These are phyloP conservation scores for Tupaia tana DNA, from an alignment of 2,113 vertebrate species.

Conservation along the genomic window DNA sequence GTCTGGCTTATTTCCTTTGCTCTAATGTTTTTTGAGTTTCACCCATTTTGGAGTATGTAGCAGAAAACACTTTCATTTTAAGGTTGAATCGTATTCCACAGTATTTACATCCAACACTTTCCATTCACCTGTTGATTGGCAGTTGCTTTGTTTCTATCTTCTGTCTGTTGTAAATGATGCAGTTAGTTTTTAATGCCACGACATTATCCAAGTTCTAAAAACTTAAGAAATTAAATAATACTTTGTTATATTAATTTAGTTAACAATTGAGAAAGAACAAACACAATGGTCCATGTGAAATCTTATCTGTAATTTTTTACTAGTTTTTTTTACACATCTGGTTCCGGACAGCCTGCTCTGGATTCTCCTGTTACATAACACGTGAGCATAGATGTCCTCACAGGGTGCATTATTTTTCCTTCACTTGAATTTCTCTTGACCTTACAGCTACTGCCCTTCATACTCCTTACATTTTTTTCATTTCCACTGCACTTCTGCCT, in stretches of 20 bases:
- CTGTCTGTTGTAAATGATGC: background rate
- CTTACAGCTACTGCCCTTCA: background rate
- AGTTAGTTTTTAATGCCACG: background rate
- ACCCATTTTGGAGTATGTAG: background rate
- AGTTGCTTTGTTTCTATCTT: background rate
- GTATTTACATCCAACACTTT: background rate
- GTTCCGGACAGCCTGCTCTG: background rate
- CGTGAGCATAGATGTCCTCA: rapidly evolving
- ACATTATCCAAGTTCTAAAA: background rate
- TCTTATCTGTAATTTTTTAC: background rate
- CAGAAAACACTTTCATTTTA: background rate
- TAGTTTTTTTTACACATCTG: rapidly evolving
- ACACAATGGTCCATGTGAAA: background rate
- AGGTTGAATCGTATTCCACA: background rate
- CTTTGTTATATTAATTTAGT: background rate
- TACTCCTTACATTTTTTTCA: background rate
- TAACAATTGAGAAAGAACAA: background rate
- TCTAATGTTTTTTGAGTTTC: background rate
- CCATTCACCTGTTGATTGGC: background rate
- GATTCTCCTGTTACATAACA: too few species aligned
- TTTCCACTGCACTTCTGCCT: background rate
- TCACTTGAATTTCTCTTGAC: too few species aligned
- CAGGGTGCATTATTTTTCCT: too few species aligned
- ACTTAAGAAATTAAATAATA: background rate
- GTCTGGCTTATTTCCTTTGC: background rate